Conservation (phyloP, 2,888 invertebrate species). For the Himalopsyche tibetana region DNA sequence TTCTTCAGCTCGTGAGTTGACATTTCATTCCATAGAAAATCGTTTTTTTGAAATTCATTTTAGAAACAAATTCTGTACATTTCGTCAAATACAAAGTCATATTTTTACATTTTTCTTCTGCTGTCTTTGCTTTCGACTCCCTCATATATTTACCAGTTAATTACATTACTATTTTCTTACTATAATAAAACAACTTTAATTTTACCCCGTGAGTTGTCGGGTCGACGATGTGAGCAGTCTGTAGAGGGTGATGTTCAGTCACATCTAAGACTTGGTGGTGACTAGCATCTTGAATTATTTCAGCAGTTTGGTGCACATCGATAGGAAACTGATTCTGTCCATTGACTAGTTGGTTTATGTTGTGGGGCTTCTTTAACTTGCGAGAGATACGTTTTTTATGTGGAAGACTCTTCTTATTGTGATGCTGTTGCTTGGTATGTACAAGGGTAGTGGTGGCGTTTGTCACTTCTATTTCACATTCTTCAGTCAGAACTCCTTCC, state of each 20-base stretch:
- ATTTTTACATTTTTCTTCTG: too few relatives aligned
- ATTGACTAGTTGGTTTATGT: constrained; percentile 38
- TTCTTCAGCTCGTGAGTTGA: too few relatives aligned
- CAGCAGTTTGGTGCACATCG: constrained; percentile 57
- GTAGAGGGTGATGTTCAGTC: constrained; percentile 53
- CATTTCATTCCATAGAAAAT: too few relatives aligned
- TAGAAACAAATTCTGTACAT: too few relatives aligned
- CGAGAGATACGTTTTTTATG: constrained; percentile 91
- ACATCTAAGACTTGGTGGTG: constrained; percentile 52
- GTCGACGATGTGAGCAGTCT: constrained; percentile 54
- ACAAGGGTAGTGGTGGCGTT: constrained; percentile 41
- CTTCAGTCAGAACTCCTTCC: constrained; percentile 68
- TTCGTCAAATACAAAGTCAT: too few relatives aligned
- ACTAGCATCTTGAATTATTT: constrained; percentile 61
- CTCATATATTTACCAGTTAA: too few relatives aligned
- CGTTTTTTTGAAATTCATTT: too few relatives aligned
- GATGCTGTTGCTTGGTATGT: constrained; percentile 55
- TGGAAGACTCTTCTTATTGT: constrained; percentile 79
- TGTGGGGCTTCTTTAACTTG: constrained; percentile 78
- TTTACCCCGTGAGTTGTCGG: constrained; percentile 52
- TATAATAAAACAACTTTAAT: too few relatives aligned
- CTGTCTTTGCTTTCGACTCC: too few relatives aligned
- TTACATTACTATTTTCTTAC: too few relatives aligned
- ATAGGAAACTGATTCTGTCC: constrained; percentile 47
- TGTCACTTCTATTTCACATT: constrained; percentile 59